Conservation (phyloP, 2,113 vertebrate species). For the Myotis brandtii region DNA sequence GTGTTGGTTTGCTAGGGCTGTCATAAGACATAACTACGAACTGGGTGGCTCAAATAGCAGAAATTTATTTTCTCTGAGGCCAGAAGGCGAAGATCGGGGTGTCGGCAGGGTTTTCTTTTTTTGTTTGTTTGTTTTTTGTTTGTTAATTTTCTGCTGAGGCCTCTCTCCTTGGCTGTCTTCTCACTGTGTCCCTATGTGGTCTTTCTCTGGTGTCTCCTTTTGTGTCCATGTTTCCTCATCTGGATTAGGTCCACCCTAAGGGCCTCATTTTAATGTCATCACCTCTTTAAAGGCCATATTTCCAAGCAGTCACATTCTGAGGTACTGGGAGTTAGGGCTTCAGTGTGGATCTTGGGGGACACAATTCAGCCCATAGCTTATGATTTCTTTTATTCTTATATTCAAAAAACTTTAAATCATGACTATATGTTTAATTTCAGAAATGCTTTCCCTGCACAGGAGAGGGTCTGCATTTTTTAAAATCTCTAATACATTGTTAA, state of each 20-base stretch:
- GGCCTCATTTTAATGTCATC: neutral
- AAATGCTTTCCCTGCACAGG: neutral
- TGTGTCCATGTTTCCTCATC: neutral
- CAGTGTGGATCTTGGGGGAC: neutral
- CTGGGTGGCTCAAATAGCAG: neutral
- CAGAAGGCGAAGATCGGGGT: neutral
- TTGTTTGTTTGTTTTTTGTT: neutral
- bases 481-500: neutral
- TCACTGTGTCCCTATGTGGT: neutral
- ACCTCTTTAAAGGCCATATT: neutral
- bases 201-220: neutral
- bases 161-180: neutral
- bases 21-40: neutral
- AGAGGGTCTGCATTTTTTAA: neutral
- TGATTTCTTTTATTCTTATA: neutral
- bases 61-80: neutral
- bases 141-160: neutral
- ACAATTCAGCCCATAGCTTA: neutral
- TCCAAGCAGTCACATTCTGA: neutral
- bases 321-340: neutral
- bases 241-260: neutral
- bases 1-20: neutral
- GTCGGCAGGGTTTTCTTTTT: neutral
- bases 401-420: neutral
- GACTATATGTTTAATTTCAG: neutral